Conservation (phyloP, 2,888 invertebrate genomes). For the Aspidapion aeneum region DNA sequence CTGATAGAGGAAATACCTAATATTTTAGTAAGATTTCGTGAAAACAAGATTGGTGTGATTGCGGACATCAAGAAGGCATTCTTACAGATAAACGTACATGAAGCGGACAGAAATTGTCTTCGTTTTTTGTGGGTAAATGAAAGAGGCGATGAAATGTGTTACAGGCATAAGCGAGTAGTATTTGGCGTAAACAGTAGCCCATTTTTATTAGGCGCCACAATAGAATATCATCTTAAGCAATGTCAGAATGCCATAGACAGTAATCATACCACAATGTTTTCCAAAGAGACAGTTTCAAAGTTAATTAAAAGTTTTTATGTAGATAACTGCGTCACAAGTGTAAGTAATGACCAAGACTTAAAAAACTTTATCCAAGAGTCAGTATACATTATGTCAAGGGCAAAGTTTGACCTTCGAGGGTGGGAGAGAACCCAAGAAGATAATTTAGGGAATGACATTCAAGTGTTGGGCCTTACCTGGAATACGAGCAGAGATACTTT, state of each 20-base stretch:
- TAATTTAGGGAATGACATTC: background rate
- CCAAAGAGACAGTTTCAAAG: background rate
- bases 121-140: slow-evolving; percentile 31
- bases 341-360: slow-evolving; percentile 7
- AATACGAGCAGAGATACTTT: slow-evolving; percentile 10
- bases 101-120: slow-evolving; percentile 31
- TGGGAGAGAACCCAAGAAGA: slow-evolving; percentile 20
- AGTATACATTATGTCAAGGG: slow-evolving; percentile 14
- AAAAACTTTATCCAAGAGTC: slow-evolving; percentile 18
- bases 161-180: slow-evolving; percentile 16
- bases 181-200: slow-evolving; percentile 20
- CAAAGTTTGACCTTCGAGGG: slow-evolving; percentile 23
- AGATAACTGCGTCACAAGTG: slow-evolving; percentile 25
- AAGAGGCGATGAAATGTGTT: slow-evolving; percentile 14
- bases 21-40: slow-evolving; percentile 24
- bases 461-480: slow-evolving; percentile 19
- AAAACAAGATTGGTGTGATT: slow-evolving; percentile 22
- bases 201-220: slow-evolving; percentile 22
- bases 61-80: slow-evolving; percentile 37
- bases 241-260: slow-evolving; percentile 1
- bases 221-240: slow-evolving; percentile 19
- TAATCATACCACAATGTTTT: slow-evolving; percentile 1
- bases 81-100: slow-evolving; percentile 30
- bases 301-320: slow-evolving; percentile 22
- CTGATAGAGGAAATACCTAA: slow-evolving; percentile 18